Evolutionary conservation across 1,140 invertebrate genomes (phyloP), one percentile per base, ranked within the genome.

Genomic region (Vanessa tameamea): DNA sequence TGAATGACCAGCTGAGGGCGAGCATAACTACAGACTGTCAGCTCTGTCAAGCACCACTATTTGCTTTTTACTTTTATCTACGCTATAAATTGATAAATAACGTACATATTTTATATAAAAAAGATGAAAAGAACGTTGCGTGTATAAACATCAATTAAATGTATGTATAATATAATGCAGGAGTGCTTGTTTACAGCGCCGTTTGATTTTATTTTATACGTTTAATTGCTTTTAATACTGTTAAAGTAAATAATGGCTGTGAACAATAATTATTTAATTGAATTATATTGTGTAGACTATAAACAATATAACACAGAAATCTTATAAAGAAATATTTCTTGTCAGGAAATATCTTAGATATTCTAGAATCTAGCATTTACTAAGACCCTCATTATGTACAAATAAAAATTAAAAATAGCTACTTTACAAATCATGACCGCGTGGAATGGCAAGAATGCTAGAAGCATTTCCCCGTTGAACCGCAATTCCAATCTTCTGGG

Each of bases 1-100:
- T 75, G 73, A 75, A 75, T 64, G 73, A 75, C 68, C 64, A 70
- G 53, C 73, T 70, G 63, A 64, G 68, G 69, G n/a, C 20, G 57
- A 50, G 61, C 61, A 65, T 65, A 72, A 65, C 63, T 72, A 72
- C 63, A 69, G 69, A 55, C 69, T 64, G 69, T 72, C 69, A 65
- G 69, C 50, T 43, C 68, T 69, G 68, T 48, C 68, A 47, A 69
- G 23, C 51, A n/a, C 69, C 51, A n/a, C 69, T 65, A 64, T 64
- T 65, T 65, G 69, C 61, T 65, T 64, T 70, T 64, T 72, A 69
- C 48, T 64, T 64, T 50, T 64, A 37, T 50, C 61, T 61, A 61
- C 57, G n/a, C 57, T 61, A 61, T 37, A 61, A 61, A 61, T 61
- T 61, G 57, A 61, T 61, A 37, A 61, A 61, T 57, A 61, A 64